Percentiles rank a stretch among this genome's conserved stretches.
These are phyloP conservation scores for Hypena proboscidalis DNA, from an alignment of 2,888 invertebrate genomes.

Conservation along the genomic window DNA sequence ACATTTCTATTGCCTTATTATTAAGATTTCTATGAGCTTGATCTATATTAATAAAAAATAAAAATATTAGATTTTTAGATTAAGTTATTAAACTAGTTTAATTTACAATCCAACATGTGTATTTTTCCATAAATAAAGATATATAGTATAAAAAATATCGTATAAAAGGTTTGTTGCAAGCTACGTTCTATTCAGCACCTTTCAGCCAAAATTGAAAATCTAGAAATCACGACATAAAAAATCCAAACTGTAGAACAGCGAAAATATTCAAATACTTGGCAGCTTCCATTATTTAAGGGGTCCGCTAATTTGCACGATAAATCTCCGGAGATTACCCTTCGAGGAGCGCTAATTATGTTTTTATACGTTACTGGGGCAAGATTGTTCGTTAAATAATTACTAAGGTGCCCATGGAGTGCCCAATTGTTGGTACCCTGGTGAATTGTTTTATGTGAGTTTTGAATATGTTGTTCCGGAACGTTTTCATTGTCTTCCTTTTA, in stretches of 20 bases:
- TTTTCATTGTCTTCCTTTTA: background rate
- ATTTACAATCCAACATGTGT: no score
- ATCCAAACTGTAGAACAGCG: conserved; percentile 34
- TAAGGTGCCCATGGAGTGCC: conserved; percentile 12
- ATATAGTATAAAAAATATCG: no score
- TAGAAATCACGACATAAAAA: background rate
- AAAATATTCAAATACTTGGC: conserved; percentile 43
- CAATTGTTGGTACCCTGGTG: background rate
- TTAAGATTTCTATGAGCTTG: no score
- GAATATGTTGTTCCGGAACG: background rate
- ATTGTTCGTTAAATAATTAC: conserved; percentile 41
- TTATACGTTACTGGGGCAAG: conserved; percentile 42
- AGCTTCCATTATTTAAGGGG: conserved; percentile 45
- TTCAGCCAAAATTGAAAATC: no score
- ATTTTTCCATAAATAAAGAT: no score
- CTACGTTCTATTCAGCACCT: no score
- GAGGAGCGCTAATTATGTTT: conserved; percentile 55
- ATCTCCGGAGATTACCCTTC: conserved; percentile 53
- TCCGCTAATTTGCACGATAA: conserved; percentile 54
- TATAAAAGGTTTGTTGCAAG: no score
- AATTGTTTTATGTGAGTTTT: conserved; percentile 1
- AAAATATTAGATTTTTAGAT: no score
- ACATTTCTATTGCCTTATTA: no score
- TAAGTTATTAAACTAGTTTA: no score
- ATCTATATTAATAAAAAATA: no score